Evolutionary conservation across 2,888 invertebrate species (phyloP).

Genomic region (Resseliella maxima): DNA sequence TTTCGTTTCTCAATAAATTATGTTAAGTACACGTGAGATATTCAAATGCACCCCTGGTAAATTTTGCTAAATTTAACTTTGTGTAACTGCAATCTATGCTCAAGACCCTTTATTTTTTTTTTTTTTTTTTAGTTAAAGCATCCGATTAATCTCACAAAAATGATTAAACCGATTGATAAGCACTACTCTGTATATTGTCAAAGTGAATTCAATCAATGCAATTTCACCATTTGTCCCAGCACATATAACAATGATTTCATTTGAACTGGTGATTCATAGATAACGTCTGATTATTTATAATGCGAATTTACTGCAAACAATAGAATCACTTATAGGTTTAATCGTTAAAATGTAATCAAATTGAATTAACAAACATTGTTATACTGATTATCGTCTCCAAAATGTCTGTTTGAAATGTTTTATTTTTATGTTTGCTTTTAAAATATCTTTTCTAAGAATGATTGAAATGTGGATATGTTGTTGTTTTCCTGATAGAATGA

Average conservation of each 20-base stretch:
- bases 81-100: neutral
- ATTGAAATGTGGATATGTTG: too few relatives aligned
- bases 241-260: neutral
- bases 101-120: neutral
- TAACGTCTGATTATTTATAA: neutral
- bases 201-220: neutral
- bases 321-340: neutral
- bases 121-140: neutral
- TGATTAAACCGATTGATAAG: neutral
- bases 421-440: neutral
- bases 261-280: neutral
- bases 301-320: conserved; percentile 32
- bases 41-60: neutral
- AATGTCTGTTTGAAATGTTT: conserved; percentile 26
- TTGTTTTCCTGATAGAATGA: neutral
- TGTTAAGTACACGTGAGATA: neutral
- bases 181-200: neutral
- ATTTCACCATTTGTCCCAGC: neutral
- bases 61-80: neutral
- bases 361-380: conserved; percentile 1
- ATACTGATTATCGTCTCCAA: conserved; percentile 31
- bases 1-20: neutral
- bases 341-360: conserved; percentile 35
- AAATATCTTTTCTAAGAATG: too few relatives aligned
- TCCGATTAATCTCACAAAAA: neutral